phyloP scores from a whole-genome alignment of 2,797 vertebrate genomes.

The Lithobates pipiens region DNA sequence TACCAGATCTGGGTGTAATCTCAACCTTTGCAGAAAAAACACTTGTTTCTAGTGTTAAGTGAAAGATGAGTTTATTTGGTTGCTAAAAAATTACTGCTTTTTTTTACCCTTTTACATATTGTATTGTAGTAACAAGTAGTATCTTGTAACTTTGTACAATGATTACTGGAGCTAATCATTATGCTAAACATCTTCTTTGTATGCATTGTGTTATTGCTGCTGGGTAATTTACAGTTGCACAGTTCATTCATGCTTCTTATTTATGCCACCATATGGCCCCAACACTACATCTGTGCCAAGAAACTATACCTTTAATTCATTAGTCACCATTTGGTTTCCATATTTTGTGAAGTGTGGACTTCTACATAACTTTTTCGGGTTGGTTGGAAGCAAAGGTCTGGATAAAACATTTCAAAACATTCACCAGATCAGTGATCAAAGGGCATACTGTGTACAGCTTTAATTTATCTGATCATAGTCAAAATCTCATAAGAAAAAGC shows the following conservation, averaged over 20 bases:
- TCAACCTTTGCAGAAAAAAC: too few relatives aligned
- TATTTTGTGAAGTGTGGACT: constrained; percentile 65
- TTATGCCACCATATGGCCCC: constrained; percentile 55
- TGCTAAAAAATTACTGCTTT: too few relatives aligned
- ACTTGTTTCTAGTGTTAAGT: too few relatives aligned
- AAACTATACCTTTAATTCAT: constrained; percentile 71
- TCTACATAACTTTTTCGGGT: not conserved
- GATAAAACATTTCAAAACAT: constrained; percentile 70
- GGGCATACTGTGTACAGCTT: constrained; percentile 64
- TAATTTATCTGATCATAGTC: constrained; percentile 70
- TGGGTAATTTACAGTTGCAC: constrained; percentile 55
- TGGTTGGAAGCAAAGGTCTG: constrained; percentile 62
- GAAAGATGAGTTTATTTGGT: too few relatives aligned
- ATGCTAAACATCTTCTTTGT: constrained; percentile 4
- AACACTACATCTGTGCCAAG: constrained; percentile 67
- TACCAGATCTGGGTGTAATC: too few relatives aligned
- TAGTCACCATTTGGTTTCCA: constrained; percentile 75
- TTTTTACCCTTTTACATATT: too few relatives aligned
- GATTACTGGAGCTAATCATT: not conserved
- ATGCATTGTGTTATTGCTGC: constrained; percentile 22
- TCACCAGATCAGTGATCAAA: constrained; percentile 71
- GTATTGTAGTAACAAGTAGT: too few relatives aligned
- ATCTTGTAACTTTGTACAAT: too few relatives aligned
- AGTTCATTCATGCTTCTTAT: constrained; percentile 39
- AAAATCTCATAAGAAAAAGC: constrained; percentile 66